These are phyloP conservation scores for Prunella strophiata DNA, from an alignment of 2,797 vertebrate species.

Conservation along the genomic window DNA sequence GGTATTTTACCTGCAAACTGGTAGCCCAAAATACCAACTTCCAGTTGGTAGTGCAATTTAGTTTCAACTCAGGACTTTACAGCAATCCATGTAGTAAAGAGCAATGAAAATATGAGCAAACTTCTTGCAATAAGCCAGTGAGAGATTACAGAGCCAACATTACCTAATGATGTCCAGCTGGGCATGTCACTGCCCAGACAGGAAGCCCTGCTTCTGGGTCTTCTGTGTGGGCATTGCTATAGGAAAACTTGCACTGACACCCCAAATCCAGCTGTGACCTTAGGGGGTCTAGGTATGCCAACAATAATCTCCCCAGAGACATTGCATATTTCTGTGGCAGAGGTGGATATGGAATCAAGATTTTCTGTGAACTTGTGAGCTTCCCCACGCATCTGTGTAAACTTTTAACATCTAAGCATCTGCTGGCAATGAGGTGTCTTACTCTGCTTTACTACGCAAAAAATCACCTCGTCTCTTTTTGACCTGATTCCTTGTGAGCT, in stretches of 20 bases:
- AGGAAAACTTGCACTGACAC: not conserved
- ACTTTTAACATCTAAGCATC: not conserved
- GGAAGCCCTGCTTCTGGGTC: not conserved
- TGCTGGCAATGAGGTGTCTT: not conserved
- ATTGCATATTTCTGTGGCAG: not conserved
- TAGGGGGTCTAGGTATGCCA: rapidly evolving
- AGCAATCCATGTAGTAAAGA: not conserved
- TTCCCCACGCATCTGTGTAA: not conserved
- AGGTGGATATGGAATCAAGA: not conserved
- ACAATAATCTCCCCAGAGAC: not conserved
- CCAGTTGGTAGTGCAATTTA: not conserved
- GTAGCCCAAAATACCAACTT: rapidly evolving
- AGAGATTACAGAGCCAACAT: not conserved
- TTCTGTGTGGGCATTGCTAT: not conserved
- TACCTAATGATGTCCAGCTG: not conserved
- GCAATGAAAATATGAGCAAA: not conserved
- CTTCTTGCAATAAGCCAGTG: not conserved
- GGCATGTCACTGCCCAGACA: not conserved
- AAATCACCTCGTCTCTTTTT: not conserved
- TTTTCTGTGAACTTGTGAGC: not conserved
- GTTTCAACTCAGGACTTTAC: not conserved
- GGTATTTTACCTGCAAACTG: not conserved
- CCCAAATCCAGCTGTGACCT: not conserved
- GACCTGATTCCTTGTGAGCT: not conserved
- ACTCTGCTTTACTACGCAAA: not conserved